Base-by-base conservation (phyloP, 2,888 invertebrate genomes). In the Folsomia manolachei region DNA sequence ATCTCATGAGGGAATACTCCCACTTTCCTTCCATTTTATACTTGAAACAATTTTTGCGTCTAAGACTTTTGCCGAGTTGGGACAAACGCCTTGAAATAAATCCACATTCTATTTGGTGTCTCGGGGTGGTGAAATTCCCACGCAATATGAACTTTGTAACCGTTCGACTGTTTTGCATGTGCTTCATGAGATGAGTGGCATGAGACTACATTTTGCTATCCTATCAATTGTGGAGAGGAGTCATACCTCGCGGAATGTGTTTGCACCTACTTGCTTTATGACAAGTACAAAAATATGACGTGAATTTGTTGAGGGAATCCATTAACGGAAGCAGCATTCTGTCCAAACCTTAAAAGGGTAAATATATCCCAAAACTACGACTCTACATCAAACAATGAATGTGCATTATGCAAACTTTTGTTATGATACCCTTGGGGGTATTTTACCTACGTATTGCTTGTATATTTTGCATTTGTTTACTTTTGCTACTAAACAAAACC, bases 1-100 rank as follows among this genome's bases (percentile, higher is more conserved):
- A 63, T 63, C 63, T 27, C 63, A 27, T 18, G 27, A 63, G 63
- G 63, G 63, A 63, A 63, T 63, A 62, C 62, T 27, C 56, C 21
- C 27, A 27, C 26, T 63, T 63, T 63, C 25, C 62, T 62, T 62
- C 24, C 62, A 1, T 24, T 62, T 62, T 39, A 39, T 14, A 39
- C 7, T 39, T 39, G 39, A 9, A 39, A 14, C 39, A 39, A 39
- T 39, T 39, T 39, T 39, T 14, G 39, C 14, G 14, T 39, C 39
- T 14, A 14, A 4, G 14, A 9, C 39, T 14, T 39, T 14, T 14
- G 39, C 4, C 39, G 7, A 39, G 7, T 39, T 14, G 4, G 39
- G 7, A 39, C 14, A 39, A 9, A 39, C 39, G 14, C 39, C 4
- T 14, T 9, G 14, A 39, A 39, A 39, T 39, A 14, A 39, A 39